Conservation (phyloP, 2,888 invertebrate species). For the Adelognathus sp. region DNA sequence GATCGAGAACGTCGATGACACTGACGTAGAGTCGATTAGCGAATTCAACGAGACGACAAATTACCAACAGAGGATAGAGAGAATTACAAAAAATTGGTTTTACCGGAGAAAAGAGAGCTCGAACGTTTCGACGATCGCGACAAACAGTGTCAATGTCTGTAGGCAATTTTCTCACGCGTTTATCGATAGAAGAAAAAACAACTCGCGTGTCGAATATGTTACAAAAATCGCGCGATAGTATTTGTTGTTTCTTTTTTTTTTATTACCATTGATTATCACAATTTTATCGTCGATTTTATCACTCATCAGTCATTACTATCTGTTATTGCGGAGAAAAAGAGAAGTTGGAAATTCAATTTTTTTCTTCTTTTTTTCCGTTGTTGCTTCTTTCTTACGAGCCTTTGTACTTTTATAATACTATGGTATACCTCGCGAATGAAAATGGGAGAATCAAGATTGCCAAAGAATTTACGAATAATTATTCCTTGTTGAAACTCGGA, state of each 20-base stretch:
- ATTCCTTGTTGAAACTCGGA: not conserved
- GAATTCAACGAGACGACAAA: not conserved
- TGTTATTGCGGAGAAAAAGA: not conserved
- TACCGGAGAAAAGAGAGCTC: slow-evolving; percentile 38
- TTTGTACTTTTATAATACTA: slow-evolving; percentile 68
- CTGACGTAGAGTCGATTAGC: not conserved
- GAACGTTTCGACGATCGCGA: not conserved
- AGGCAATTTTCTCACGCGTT: slow-evolving; percentile 38
- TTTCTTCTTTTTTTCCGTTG: not conserved
- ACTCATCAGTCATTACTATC: slow-evolving; percentile 7
- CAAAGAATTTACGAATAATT: not conserved
- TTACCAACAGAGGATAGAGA: not conserved
- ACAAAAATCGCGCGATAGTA: slow-evolving; percentile 36
- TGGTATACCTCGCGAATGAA: slow-evolving; percentile 48
- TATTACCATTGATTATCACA: slow-evolving; percentile 55
- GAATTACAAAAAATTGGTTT: slow-evolving; percentile 30
- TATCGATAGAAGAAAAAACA: not conserved
- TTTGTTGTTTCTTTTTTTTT: too few relatives aligned
- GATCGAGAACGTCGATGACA: not conserved
- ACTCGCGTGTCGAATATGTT: not conserved
- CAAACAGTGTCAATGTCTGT: slow-evolving; percentile 24
- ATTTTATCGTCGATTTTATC: slow-evolving; percentile 33
- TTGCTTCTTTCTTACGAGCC: slow-evolving; percentile 43
- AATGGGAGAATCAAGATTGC: slow-evolving; percentile 2
- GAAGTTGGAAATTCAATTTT: slow-evolving; percentile 19